Evolutionary conservation across 2,797 vertebrate genomes (phyloP), one percentile per base, ranked within the genome.

Genomic region (Hydrocynus forskahlii): DNA sequence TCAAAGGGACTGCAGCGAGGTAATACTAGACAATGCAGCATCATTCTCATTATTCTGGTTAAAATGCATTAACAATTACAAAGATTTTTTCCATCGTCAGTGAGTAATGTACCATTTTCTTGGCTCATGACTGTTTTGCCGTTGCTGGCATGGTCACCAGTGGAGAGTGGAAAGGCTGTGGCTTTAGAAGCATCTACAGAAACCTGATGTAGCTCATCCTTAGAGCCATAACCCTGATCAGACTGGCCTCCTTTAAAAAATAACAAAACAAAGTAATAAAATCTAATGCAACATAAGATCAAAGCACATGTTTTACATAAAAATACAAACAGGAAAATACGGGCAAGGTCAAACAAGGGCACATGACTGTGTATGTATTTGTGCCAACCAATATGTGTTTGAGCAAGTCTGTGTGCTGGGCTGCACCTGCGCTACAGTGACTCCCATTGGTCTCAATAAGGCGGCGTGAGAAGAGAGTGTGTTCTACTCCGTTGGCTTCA

Each of bases 211-310:
- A 98, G 90, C 87, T 97, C 97, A 85, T 98, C 96, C 88, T 98
- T 99, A 7, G 96, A 97, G 75, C 95, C 96, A 1, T 96, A 97
- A 85, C 96, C 95, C 85, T 97, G 96, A 90, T 97, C 96, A 66
- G 95, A 97, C 87, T 96, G 97, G 80, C 90, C 92, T 5, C 94
- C 97, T 98, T 90, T 38, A 57, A 14, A 75, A 9, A 23, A 75
- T 29, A 43, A 77, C 6, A 60, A 19, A 29, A 83, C 57, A 82
- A 50, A 21, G 17, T 2, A 67, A 67, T 23, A 2, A 57, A 57
- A 1, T 21, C 17, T 75, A 45, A 43, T 12, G 66, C 13, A 40
- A 38, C 21, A 55, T 48, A 67, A 4, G 40, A 70, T 19, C 7
- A 64, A 19, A 17, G 5, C 16, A 63, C 12, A 16, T 23, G 3